Evolutionary conservation across 2,888 invertebrate genomes (phyloP).

Genomic region (Pammene aurita): DNA sequence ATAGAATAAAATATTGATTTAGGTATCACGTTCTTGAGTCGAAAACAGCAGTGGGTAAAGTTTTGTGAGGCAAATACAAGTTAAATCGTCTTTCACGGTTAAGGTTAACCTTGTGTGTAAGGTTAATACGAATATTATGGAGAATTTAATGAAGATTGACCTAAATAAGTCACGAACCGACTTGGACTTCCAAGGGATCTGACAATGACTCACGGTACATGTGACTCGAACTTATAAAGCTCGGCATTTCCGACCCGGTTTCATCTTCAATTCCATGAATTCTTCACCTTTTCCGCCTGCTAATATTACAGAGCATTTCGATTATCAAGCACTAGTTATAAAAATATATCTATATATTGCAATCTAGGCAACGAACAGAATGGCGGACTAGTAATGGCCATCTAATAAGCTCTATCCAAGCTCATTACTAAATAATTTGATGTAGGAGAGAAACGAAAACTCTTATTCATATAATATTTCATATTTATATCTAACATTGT

Average conservation of each 20-base stretch:
- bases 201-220: constrained; percentile 11
- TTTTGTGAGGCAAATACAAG: not conserved
- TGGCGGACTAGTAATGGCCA: no score
- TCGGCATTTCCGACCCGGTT: constrained; percentile 20
- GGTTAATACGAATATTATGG: not conserved
- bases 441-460: no score
- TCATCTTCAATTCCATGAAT: constrained; percentile 23
- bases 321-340: not conserved
- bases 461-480: no score
- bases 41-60: no score
- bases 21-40: no score
- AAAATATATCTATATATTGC: no score
- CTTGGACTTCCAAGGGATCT: not conserved
- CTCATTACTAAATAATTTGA: no score
- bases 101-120: not conserved
- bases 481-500: no score
- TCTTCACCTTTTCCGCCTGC: not conserved
- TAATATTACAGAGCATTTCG: not conserved
- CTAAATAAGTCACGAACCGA: not conserved
- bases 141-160: not conserved
- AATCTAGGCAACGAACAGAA: no score
- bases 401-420: no score
- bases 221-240: constrained; percentile 16
- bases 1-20: no score
- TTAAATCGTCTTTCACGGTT: not conserved